Evolutionary conservation across 2,113 vertebrate genomes (phyloP).

Genomic region (Gila orcuttii): DNA sequence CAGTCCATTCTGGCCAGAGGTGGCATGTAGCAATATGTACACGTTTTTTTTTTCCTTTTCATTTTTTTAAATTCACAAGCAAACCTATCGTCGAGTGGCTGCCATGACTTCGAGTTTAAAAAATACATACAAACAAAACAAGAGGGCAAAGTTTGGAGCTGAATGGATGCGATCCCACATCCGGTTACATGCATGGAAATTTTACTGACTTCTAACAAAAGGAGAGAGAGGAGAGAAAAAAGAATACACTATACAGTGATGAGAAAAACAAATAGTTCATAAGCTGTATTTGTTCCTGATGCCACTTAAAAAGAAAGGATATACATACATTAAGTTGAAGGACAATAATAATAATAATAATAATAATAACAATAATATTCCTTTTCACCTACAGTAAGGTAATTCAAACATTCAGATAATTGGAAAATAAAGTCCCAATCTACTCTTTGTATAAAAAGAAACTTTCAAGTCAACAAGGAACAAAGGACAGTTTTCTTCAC

Average conservation of each 20-base stretch:
- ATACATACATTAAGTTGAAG: constrained; percentile 88
- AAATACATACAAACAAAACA: constrained; percentile 82
- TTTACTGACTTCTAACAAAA: constrained; percentile 87
- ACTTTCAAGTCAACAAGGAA: constrained; percentile 69
- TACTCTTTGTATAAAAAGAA: constrained; percentile 67
- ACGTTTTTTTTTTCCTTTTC: constrained; percentile 52
- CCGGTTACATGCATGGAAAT: constrained; percentile 94
- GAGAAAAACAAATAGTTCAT: constrained; percentile 54
- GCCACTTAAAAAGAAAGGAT: constrained; percentile 70
- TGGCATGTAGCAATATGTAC: constrained; percentile 97
- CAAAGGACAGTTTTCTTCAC: constrained; percentile 74
- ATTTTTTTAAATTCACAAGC: constrained; percentile 17
- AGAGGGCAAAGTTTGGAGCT: constrained; percentile 85
- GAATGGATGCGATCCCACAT: constrained; percentile 83
- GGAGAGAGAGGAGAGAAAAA: constrained; percentile 81
- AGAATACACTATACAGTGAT: constrained; percentile 74
- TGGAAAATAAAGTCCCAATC: constrained; percentile 77
- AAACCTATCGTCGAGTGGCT: constrained; percentile 70
- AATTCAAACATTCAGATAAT: constrained; percentile 84
- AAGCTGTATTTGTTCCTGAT: constrained; percentile 84
- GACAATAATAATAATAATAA: constrained; percentile 63
- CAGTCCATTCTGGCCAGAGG: constrained; percentile 93
- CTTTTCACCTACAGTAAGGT: constrained; percentile 77
- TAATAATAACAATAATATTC: constrained; percentile 60
- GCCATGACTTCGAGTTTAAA: constrained; percentile 85